Evolutionary conservation across 2,888 invertebrate genomes (phyloP).

Genomic region (Petrolisthes cinctipes): DNA sequence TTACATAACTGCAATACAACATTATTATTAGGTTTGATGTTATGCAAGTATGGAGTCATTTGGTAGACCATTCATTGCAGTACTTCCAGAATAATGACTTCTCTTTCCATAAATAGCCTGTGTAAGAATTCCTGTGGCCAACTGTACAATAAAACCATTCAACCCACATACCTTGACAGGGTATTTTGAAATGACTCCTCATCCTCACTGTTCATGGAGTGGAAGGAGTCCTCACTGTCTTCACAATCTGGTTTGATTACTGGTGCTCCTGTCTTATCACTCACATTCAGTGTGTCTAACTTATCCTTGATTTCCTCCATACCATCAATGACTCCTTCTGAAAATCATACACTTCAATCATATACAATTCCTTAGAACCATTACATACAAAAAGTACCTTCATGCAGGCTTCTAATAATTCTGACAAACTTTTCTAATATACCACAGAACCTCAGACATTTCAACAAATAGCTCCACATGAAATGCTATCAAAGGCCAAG

Average conservation of each 20-base stretch:
- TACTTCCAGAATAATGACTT: neutral
- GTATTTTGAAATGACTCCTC: neutral
- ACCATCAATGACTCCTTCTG: neutral
- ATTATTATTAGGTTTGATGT: no score
- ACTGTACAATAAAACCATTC: neutral
- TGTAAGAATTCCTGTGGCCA: no score
- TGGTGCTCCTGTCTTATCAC: neutral
- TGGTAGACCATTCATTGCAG: neutral
- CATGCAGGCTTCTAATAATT: no score
- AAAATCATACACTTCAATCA: no score
- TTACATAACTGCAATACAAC: no score
- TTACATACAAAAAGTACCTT: no score
- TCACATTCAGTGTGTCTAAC: neutral
- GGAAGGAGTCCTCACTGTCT: constrained; percentile 50
- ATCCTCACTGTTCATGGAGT: constrained; percentile 35
- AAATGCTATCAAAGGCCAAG: no score
- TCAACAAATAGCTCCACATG: no score
- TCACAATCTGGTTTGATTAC: constrained; percentile 11
- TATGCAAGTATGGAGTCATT: neutral
- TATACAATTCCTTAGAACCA: no score
- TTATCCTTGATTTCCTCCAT: neutral
- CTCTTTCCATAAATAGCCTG: no score
- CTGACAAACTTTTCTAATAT: no score
- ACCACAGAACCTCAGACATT: no score
- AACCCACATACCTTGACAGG: constrained; percentile 2